Conservation (phyloP, 2,797 vertebrate genomes). For the Vireo griseus region DNA sequence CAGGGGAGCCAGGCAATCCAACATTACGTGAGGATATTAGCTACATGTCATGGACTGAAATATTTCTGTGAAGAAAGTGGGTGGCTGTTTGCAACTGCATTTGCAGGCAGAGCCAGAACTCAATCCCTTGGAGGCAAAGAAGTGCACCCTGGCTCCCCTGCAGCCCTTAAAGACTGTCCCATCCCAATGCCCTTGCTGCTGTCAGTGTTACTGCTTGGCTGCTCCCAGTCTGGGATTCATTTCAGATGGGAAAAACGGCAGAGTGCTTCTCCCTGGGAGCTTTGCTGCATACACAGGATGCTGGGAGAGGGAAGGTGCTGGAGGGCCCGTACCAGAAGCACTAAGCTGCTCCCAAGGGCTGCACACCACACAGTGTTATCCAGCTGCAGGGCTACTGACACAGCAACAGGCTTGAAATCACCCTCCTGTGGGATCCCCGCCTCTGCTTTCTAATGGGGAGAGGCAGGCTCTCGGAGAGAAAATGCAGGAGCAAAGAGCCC, state of each 20-base stretch:
- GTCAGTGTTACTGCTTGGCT: accelerated
- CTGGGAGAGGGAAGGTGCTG: background rate
- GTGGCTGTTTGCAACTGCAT: background rate
- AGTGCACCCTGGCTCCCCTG: background rate
- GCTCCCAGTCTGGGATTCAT: background rate
- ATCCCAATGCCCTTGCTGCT: accelerated
- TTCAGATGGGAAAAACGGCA: background rate
- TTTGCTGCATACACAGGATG: background rate
- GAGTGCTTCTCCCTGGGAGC: background rate
- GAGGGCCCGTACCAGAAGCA: background rate
- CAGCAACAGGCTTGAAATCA: background rate
- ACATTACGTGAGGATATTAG: background rate
- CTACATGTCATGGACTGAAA: background rate
- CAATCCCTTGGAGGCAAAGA: background rate
- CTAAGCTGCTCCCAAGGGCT: background rate
- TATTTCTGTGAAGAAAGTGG: background rate
- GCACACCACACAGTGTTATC: background rate
- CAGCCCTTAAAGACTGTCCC: background rate
- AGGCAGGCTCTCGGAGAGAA: background rate
- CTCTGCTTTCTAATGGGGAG: background rate
- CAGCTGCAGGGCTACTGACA: background rate
- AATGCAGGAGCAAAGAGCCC: background rate
- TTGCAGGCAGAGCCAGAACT: background rate
- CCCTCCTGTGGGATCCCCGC: background rate
- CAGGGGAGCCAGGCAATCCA: background rate